Evolutionary conservation across 1,140 invertebrate genomes (phyloP).

Genomic region (Heliothis subflexa): DNA sequence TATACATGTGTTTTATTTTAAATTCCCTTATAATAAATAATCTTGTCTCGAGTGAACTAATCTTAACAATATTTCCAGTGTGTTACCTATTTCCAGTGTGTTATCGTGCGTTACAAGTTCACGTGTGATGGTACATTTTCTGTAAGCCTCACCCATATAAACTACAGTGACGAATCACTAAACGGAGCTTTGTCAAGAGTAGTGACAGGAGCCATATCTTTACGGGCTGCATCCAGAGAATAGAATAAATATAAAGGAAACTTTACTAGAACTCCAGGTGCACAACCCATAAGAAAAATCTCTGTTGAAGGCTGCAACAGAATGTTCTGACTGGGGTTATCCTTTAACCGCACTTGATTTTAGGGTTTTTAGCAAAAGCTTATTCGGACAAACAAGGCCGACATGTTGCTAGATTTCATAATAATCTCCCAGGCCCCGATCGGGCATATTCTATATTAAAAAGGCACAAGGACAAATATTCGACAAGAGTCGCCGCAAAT

Average conservation of each 20-base stretch:
- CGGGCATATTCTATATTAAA: slow-evolving; percentile 41
- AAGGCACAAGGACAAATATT: slow-evolving; percentile 29
- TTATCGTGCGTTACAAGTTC: slow-evolving; percentile 7
- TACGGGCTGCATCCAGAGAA: slow-evolving; percentile 4
- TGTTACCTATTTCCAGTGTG: neutral
- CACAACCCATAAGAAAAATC: neutral
- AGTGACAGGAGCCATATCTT: neutral
- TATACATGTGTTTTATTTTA: neutral
- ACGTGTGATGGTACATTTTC: no score
- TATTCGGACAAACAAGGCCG: slow-evolving; percentile 39
- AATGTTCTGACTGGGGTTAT: slow-evolving; percentile 45
- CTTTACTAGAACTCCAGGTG: neutral
- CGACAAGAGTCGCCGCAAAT: slow-evolving; percentile 30
- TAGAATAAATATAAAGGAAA: slow-evolving; percentile 3
- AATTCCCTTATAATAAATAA: no score
- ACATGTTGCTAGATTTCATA: slow-evolving; percentile 16
- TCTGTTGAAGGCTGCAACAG: slow-evolving; percentile 12
- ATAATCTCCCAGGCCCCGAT: slow-evolving; percentile 44
- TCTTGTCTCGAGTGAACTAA: neutral
- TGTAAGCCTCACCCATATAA: neutral
- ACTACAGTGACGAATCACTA: no score
- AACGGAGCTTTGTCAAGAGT: no score
- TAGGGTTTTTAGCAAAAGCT: slow-evolving; percentile 31
- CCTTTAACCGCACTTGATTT: slow-evolving; percentile 33
- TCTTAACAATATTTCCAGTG: slow-evolving; percentile 2